These are phyloP conservation scores for Poecilus cupreus DNA, from an alignment of 2,888 invertebrate genomes.

Conservation along the genomic window DNA sequence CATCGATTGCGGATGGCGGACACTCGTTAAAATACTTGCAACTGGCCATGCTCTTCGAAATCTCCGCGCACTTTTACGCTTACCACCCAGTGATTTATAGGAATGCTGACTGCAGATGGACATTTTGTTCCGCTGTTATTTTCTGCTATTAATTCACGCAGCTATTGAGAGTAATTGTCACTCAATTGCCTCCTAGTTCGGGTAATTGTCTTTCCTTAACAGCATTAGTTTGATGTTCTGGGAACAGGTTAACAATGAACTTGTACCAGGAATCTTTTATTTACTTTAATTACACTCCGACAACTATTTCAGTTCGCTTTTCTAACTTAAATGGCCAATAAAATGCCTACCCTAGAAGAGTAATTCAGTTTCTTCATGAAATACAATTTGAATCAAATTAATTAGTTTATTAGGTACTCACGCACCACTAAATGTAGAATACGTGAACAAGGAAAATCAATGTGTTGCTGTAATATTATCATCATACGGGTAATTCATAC, in stretches of 20 bases:
- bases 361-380: not conserved
- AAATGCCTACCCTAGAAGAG: not conserved
- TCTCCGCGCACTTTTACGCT: not conserved
- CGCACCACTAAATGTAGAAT: not conserved
- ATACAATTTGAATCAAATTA: not conserved
- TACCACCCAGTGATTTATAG: not conserved
- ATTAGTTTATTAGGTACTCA: not conserved
- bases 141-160: not conserved
- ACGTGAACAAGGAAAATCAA: not conserved
- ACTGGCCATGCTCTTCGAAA: too few relatives aligned
- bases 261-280: constrained; percentile 14
- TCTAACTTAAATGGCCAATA: not conserved
- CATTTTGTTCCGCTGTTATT: not conserved
- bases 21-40: not conserved
- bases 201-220: constrained; percentile 21
- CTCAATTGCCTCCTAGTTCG: constrained; percentile 3
- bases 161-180: constrained; percentile 29
- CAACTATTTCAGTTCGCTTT: not conserved
- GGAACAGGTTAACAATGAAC: constrained; percentile 1
- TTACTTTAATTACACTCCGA: constrained; percentile 15
- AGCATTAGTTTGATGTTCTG: constrained; percentile 5
- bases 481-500: constrained; percentile 3
- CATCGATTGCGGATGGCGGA: not conserved
- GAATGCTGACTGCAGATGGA: not conserved
- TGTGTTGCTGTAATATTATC: not conserved